Base-by-base conservation (phyloP, 2,797 vertebrate species). In the Cephalopachus bancanus region DNA sequence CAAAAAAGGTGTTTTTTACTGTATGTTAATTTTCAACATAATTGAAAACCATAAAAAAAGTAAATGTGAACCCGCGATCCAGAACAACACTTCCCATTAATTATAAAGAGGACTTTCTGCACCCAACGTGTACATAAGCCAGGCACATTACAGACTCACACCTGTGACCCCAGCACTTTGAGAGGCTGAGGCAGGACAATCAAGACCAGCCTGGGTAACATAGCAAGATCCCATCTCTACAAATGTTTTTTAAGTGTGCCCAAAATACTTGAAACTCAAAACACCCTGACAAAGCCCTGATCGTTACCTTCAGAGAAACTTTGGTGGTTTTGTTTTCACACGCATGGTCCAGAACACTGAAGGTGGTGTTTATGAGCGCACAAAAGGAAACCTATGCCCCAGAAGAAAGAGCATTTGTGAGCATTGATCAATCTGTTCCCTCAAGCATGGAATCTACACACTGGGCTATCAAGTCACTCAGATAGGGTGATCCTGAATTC, bases 371-470 rank as follows among this genome's bases (percentile, higher is more conserved):
- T 49, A 97, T 26, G 4, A 96, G 78, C 0, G 1, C 20, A 10
- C 98, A 98, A 19, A 96, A 97, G 14, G 96, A 71, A 20, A 11
- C 60, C 98, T 98, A 88, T 26, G 17, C 26, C n/a, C 15, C 65
- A 28, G 12, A 10, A 28, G 51, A 17, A 92, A 93, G 30, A 89
- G 7, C 16, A 5, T 4, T 5, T 7, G 1, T 89, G 53, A 94
- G n/a, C 57, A 4, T 3, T 6, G 33, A 30, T 19, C 14, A 0
- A 5, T n/a, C 1, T 0, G 1, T n/a, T 57, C 28, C 44, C 5
- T 14, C 59, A 44, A 28, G 33, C 24, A 22, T 4, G 4, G 0
- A 10, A 17, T 30, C 55, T n/a, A 37, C 60, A 28, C 4, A 16
- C 1, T 16, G 28, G 22, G 22, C 55, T 62, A 17, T 3, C 26